Evolutionary conservation across 92 coral and sea anemone genomes (phyloP), one percentile per base, ranked within the genome.

Genomic region (Porites evermanni): DNA sequence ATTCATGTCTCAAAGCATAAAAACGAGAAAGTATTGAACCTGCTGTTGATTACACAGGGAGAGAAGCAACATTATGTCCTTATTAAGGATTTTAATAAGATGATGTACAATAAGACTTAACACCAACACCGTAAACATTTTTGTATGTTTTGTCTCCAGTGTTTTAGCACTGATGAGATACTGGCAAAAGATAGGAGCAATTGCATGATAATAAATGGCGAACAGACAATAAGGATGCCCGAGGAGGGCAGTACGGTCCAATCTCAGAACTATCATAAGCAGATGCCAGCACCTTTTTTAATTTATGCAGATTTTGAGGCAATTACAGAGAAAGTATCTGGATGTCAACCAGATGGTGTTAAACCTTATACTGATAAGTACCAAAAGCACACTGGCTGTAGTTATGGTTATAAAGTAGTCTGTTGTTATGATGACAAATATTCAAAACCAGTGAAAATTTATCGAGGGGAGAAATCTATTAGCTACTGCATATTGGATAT

Each of bases 221-320:
- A 8, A 29, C 88, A 88, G 70, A 84, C 84, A 13, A 58, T 83
- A 1, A 78, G 51, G 12, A 84, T 84, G 92, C 92, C 92, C 68
- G 66, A 67, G 12, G 79, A 84, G 26, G 92, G 73, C 2, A 18
- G 77, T 0, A 84, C 51, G 50, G 11, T 53, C 12, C 64, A 80
- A 18, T 75, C 56, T 38, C 10, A 84, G 10, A 84, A 89, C 73
- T 67, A 24, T 26, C 83, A 85, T 38, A 89, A 79, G 68, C 89
- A 13, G 67, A 8, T 1, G 12, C 1, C 20, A 7, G 38, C 26
- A 58, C 71, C 79, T 32, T 84, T 74, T 74, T 1, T 10, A 6
- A 73, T 76, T 18, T 59, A 74, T 54, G 81, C 29, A 7, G 59
- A 53, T 53, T 53, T 59, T 74, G 88, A 26, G 19, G 18, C 71